Conservation (phyloP, 2,888 invertebrate species). For the Hylaea fasciaria region DNA sequence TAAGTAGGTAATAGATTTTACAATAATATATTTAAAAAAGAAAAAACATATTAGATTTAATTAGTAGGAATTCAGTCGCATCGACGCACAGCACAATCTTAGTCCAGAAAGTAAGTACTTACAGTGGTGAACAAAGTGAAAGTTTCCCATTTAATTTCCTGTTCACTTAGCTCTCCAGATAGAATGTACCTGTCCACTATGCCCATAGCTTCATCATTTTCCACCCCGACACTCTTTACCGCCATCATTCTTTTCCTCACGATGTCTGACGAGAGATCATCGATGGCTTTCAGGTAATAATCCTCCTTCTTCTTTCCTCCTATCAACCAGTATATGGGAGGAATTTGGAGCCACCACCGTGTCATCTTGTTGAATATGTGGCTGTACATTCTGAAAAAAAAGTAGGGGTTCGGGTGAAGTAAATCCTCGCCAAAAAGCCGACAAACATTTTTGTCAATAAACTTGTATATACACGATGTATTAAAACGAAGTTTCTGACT, state of each 20-base stretch:
- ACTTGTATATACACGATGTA: too few species aligned
- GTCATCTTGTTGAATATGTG: conserved; percentile 66
- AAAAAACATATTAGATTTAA: too few species aligned
- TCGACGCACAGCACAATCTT: too few species aligned
- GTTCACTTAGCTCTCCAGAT: conserved; percentile 57
- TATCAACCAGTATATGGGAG: conserved; percentile 59
- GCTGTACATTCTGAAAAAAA: conserved; percentile 58
- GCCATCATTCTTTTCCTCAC: conserved; percentile 54
- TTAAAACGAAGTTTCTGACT: too few species aligned
- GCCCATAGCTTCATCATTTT: conserved; percentile 54
- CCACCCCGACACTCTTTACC: conserved; percentile 33
- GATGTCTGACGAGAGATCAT: conserved; percentile 59
- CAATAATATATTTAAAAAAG: too few species aligned
- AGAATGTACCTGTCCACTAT: conserved; percentile 67
- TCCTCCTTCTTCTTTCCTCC: conserved; percentile 53
- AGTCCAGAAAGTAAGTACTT: conserved; percentile 38
- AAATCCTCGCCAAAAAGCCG: too few species aligned
- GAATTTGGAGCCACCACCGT: conserved; percentile 71
- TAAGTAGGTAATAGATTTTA: too few species aligned
- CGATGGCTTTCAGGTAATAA: conserved; percentile 45
- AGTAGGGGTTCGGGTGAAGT: too few species aligned
- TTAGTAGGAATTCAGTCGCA: too few species aligned
- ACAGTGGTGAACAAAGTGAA: conserved; percentile 72
- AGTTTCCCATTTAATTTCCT: conserved; percentile 61
- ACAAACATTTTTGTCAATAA: too few species aligned